phyloP scores from a whole-genome alignment of 2,113 vertebrate species.

The Gallinago media region DNA sequence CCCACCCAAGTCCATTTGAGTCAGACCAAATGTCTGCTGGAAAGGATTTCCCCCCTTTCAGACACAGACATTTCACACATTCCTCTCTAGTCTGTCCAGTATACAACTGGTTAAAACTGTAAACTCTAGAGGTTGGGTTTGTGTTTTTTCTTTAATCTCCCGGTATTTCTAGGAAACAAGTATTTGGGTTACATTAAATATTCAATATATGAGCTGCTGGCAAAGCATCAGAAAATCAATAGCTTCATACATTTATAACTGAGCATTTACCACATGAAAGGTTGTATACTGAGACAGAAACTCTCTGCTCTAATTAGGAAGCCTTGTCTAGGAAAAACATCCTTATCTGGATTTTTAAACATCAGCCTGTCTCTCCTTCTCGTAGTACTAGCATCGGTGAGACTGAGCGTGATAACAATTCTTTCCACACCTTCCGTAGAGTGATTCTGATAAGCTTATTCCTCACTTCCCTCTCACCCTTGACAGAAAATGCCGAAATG shows the following conservation, averaged over 20 bases:
- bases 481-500: background rate
- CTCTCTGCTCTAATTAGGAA: slow-evolving; percentile 11
- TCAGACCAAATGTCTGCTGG: background rate
- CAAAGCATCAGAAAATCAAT: slow-evolving; percentile 53
- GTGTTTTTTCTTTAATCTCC: background rate
- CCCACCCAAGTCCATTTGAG: background rate
- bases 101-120: background rate
- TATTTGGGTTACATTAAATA: slow-evolving; percentile 62
- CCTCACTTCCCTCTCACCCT: background rate
- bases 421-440: background rate
- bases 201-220: slow-evolving; percentile 26
- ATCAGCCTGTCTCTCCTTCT: background rate
- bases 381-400: fast-evolving
- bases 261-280: slow-evolving; percentile 47
- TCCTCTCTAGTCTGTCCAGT: background rate
- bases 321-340: background rate
- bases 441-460: background rate
- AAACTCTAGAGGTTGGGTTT: background rate
- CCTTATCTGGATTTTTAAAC: background rate
- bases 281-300: slow-evolving; percentile 3
- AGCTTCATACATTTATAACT: slow-evolving; percentile 29
- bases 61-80: background rate
- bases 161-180: slow-evolving; percentile 56
- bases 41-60: background rate
- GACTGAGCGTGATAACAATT: fast-evolving